Base-by-base conservation (phyloP, 2,888 invertebrate genomes). In the Dichetophora obliterata region DNA sequence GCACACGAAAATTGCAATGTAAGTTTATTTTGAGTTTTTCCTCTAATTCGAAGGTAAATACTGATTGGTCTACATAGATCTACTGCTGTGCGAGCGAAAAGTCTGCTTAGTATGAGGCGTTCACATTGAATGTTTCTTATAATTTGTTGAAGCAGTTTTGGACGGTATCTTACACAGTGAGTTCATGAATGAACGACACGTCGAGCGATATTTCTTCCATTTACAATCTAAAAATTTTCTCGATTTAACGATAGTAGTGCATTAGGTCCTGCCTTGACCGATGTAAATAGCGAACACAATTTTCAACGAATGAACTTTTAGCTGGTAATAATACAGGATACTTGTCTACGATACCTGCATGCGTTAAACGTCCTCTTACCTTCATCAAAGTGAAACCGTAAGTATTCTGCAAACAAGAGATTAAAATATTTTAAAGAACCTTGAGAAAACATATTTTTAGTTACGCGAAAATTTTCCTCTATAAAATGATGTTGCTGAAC, bases 401-500 rank as follows among this genome's bases (percentile, higher is more conserved):
- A 14, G 75, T 52, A 2, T 22, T 37, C 11, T 79, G 68, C 4
- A 79, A 5, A n/a, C n/a, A 79, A 78, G 16, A 75, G 79, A 16
- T 78, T 79, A 3, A 79, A 61, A 59, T 57, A 76, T 31, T 79
- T 81, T n/a, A 79, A 52, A 0, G 43, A 34, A 16, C 77, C 77
- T 34, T 71, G 57, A 27, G 68, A n/a, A 3, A 61, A 27, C 27
- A 73, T 63, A 24, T 48, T 61, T 19, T 71, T 75, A 3, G 79
- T 65, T 57, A 74, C n/a, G 63, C 50, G 57, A 4, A 74, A 79
- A 77, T 54, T 70, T 72, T 14, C 52, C 34, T 43, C 3, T 31
- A 5, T 31, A 5, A 31, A 31, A 5, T 31, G 31, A 31, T 31
- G 31, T 5, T 31, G 31, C 31, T 31, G 31, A 3, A 31, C 5